Percentiles rank a stretch among this genome's conserved stretches.
phyloP scores from a whole-genome alignment of 2,797 vertebrate genomes.

The Xenops minutus region DNA sequence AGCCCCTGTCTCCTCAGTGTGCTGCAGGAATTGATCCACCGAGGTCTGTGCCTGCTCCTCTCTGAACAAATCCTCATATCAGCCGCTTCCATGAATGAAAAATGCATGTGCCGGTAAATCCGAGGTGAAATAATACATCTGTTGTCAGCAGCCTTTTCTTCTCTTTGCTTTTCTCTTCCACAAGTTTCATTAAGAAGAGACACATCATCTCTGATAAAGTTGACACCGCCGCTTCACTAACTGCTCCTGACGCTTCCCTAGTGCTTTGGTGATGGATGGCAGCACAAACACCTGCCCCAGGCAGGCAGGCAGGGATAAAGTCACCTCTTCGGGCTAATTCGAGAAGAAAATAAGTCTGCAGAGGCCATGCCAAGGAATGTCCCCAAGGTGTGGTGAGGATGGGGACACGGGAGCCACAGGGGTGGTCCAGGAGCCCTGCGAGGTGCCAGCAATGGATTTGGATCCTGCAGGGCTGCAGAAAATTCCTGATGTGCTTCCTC shows the following conservation, averaged over 20 bases:
- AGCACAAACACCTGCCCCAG: neutral
- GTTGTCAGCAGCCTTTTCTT: slow-evolving; percentile 10
- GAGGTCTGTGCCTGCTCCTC: neutral
- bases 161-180: neutral
- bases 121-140: neutral
- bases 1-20: neutral
- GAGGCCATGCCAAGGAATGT: neutral
- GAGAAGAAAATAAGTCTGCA: neutral
- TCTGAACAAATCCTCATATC: slow-evolving; percentile 32
- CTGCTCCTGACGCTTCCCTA: slow-evolving; percentile 25
- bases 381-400: rapidly evolving
- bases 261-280: neutral
- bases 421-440: neutral
- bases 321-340: neutral
- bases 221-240: slow-evolving; percentile 10
- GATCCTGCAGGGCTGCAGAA: neutral
- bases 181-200: slow-evolving; percentile 38
- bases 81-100: slow-evolving; percentile 15
- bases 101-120: neutral
- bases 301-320: neutral
- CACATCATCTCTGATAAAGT: neutral
- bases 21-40: neutral
- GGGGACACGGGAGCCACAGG: rapidly evolving
- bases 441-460: rapidly evolving
- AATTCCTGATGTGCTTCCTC: neutral